Conservation (phyloP, 2,888 invertebrate genomes). For the Rutpela maculata region DNA sequence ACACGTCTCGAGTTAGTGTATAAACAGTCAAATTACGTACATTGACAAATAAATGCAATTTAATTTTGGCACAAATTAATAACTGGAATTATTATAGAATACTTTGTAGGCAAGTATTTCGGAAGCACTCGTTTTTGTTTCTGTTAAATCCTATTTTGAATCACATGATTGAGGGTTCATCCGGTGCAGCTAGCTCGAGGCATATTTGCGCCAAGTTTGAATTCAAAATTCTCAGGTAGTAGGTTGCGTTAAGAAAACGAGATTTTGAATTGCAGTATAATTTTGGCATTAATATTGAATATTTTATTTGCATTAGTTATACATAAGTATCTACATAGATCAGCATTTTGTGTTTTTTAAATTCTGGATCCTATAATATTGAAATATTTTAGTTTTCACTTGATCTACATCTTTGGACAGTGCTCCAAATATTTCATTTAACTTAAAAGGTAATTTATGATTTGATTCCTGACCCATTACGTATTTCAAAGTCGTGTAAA, state of each 20-base stretch:
- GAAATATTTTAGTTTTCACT: too few species aligned
- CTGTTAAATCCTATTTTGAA: constrained; percentile 48
- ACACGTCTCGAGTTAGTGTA: constrained; percentile 30
- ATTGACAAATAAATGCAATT: constrained; percentile 26
- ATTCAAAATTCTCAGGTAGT: constrained; percentile 26
- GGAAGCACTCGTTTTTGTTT: constrained; percentile 10
- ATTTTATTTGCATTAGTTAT: too few species aligned
- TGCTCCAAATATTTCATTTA: background rate
- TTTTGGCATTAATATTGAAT: too few species aligned
- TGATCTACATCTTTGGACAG: background rate
- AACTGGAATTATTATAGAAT: background rate
- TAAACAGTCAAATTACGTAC: constrained; percentile 28
- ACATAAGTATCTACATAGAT: too few species aligned
- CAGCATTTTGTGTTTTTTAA: background rate
- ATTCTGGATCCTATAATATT: background rate
- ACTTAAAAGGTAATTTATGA: background rate
- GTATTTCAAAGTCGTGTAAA: background rate
- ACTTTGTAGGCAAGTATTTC: background rate
- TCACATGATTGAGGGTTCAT: constrained; percentile 57
- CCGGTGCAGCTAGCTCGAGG: constrained; percentile 34
- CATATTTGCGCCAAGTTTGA: constrained; percentile 52
- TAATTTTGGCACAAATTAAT: background rate
- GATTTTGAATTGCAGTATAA: too few species aligned
- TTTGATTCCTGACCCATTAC: background rate
- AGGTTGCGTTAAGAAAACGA: background rate